Evolutionary conservation across 2,888 invertebrate species (phyloP).

Genomic region (Drosophila pegasa): DNA sequence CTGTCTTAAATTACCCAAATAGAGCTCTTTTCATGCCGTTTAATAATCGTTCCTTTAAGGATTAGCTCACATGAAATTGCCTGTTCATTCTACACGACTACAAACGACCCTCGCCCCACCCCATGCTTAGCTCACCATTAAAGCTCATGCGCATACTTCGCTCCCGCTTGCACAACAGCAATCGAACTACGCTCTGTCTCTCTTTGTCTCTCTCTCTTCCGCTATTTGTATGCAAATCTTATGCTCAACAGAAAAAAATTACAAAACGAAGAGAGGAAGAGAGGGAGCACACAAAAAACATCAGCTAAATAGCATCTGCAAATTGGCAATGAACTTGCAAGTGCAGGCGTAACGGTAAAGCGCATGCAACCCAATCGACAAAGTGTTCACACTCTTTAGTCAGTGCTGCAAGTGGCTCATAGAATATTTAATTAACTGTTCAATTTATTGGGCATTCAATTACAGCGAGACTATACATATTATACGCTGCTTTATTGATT

Average conservation of each 20-base stretch:
- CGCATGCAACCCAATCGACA: conserved; percentile 10
- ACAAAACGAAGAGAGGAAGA: conserved; percentile 10
- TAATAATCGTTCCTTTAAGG: background rate
- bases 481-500: conserved; percentile 37
- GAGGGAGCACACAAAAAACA: background rate
- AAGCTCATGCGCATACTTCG: conserved; percentile 36
- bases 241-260: conserved; percentile 26
- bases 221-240: conserved; percentile 24
- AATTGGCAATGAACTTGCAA: conserved; percentile 73
- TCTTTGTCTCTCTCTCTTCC: conserved; percentile 10
- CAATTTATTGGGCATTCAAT: conserved; percentile 1
- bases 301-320: conserved; percentile 30
- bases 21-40: no score
- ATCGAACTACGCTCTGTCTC: background rate
- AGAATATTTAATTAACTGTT: conserved; percentile 9
- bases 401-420: background rate
- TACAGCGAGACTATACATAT: background rate
- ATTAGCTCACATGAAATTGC: background rate
- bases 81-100: background rate
- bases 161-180: conserved; percentile 8
- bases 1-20: no score
- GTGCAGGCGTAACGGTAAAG: conserved; percentile 10
- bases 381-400: conserved; percentile 1
- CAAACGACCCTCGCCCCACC: background rate
- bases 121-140: background rate